Evolutionary conservation across 2,888 invertebrate species (phyloP).

Genomic region (Habrosyne pyritoides): DNA sequence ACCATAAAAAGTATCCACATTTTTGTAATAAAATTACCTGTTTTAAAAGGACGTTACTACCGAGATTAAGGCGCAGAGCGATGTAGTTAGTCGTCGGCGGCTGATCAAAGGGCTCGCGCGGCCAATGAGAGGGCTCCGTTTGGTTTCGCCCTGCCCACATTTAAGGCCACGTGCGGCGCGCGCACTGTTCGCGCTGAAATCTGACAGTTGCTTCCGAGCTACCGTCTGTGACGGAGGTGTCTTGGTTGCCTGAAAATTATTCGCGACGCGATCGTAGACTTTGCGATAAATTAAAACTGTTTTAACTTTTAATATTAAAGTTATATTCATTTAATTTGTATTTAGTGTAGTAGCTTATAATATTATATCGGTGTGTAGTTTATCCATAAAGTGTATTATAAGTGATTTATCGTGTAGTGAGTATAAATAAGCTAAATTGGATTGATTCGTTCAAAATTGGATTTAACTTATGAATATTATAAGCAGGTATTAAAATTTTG

Average conservation of each 20-base stretch:
- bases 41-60: constrained; percentile 83
- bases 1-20: constrained; percentile 75
- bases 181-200: constrained; percentile 59
- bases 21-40: constrained; percentile 83
- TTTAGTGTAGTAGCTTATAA: constrained; percentile 25
- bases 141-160: constrained; percentile 59
- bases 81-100: constrained; percentile 80
- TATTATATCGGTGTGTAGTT: constrained; percentile 11
- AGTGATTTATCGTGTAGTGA: constrained; percentile 32
- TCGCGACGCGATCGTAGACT: constrained; percentile 48
- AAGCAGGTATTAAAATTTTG: constrained; percentile 31
- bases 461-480: constrained; percentile 33
- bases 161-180: constrained; percentile 78
- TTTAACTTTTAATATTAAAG: constrained; percentile 31
- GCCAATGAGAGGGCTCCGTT: constrained; percentile 59
- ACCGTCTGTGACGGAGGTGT: constrained; percentile 35
- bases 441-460: constrained; percentile 41
- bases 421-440: constrained; percentile 25
- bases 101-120: constrained; percentile 71
- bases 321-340: constrained; percentile 20
- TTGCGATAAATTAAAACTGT: constrained; percentile 31
- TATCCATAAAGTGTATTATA: constrained; percentile 14
- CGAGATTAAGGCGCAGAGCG: constrained; percentile 81
- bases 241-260: constrained; percentile 24
- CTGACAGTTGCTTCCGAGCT: constrained; percentile 64